Base-by-base conservation (phyloP, 2,888 invertebrate species). In the Drosophila prolongata region DNA sequence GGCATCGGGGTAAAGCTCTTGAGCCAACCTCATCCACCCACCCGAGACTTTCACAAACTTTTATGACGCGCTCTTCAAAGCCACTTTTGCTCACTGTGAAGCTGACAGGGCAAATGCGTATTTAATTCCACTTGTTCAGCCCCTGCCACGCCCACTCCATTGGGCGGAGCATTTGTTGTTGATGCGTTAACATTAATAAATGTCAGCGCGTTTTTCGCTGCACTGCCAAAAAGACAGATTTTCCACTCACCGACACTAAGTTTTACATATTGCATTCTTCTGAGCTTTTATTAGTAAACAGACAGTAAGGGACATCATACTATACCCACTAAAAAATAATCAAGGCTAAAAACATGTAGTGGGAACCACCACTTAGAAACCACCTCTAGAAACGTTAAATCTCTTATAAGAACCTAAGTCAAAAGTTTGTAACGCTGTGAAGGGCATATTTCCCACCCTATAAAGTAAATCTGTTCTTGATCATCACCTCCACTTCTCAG, bases 131-230 rank as follows among this genome's bases (percentile, higher is more conserved):
- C 73, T 79, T 67, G 70, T 64, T 52, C 69, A 72, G 58, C 56
- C 54, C 4, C 35, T 69, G 67, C 80, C 86, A 77, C 66, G 77
- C 71, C 72, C 78, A 47, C 37, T 30, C 38, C 16, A 61, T 52
- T 65, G 47, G 55, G 30, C 43, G 54, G 3, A 40, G 44, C 72
- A 27, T 61, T 58, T 64, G 50, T 56, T 73, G 82, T 62, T 78
- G 78, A 73, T 75, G 80, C 76, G 83, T 72, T 83, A 71, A 71
- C 84, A 88, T 87, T 85, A 89, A 85, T 85, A 85, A 89, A 87
- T 80, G 89, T 89, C 85, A 80, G 75, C 78, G 68, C 70, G 73
- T 64, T 67, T 56, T 72, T 60, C 75, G 77, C 54, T 75, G 83
- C 64, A 64, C 53, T 55, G 46, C n/a, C 62, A 42, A 49, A 52